phyloP scores from a whole-genome alignment of 2,888 invertebrate genomes.

The Netelia melanura region DNA sequence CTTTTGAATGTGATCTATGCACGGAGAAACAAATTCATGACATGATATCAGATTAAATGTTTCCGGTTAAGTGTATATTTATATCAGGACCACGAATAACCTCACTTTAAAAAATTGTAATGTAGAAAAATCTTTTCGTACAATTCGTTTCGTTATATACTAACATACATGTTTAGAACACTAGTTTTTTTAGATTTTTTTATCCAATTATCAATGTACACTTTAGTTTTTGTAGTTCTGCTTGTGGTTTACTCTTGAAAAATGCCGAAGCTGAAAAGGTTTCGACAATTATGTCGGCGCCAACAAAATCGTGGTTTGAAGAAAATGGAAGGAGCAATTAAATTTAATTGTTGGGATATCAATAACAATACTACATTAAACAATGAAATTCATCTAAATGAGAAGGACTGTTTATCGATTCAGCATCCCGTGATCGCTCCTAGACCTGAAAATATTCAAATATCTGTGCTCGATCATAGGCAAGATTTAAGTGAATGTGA shows the following conservation, averaged over 20 bases:
- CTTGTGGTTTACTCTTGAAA: neutral
- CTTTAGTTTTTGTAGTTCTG: slow-evolving; percentile 2
- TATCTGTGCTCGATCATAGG: neutral
- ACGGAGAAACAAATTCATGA: no score
- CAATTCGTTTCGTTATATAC: neutral
- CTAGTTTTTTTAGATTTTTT: neutral
- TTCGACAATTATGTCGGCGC: slow-evolving; percentile 7
- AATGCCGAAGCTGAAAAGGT: neutral
- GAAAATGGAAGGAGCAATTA: neutral
- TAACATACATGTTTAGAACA: slow-evolving; percentile 2
- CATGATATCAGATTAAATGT: no score
- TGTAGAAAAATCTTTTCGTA: neutral
- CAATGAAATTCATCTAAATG: no score
- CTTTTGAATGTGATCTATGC: no score
- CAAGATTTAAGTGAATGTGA: slow-evolving; percentile 2
- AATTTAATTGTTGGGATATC: neutral
- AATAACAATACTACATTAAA: no score
- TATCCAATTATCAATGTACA: neutral
- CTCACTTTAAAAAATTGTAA: neutral
- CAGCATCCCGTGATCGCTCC: no score
- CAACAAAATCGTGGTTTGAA: slow-evolving; percentile 1
- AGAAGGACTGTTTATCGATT: no score
- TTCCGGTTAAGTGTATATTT: no score
- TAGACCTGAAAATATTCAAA: no score
- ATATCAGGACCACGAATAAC: neutral